A percentile compares a stretch with the other conserved stretches of the same genome.
Evolutionary conservation across 1,140 invertebrate genomes (phyloP).

Genomic region (Bombus superbus): DNA sequence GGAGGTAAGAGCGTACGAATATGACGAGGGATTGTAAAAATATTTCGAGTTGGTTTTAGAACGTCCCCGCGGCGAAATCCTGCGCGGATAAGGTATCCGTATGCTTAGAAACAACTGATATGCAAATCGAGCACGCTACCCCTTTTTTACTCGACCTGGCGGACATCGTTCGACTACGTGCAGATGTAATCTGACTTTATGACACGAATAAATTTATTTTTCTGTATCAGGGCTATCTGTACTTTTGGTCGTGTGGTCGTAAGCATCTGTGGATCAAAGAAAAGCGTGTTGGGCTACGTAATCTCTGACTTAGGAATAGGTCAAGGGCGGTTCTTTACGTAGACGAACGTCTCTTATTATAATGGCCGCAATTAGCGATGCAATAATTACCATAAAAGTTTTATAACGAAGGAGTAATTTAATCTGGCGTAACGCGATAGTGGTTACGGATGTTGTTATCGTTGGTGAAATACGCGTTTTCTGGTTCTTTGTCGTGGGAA

Average conservation of each 20-base stretch:
- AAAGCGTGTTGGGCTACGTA: background rate
- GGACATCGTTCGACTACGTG: constrained; percentile 18
- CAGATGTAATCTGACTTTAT: constrained; percentile 40
- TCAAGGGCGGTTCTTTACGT: constrained; percentile 27
- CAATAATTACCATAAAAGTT: background rate
- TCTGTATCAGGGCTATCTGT: background rate
- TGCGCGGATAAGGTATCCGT: background rate
- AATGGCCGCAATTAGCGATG: background rate
- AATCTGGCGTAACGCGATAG: background rate
- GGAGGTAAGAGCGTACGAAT: background rate
- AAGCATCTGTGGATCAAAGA: background rate
- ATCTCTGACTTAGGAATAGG: constrained; percentile 4
- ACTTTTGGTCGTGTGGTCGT: too few relatives aligned
- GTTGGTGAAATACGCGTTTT: background rate
- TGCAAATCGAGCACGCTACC: constrained; percentile 32
- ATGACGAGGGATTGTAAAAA: background rate
- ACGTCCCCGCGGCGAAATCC: background rate
- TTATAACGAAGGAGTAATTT: background rate
- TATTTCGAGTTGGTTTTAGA: background rate
- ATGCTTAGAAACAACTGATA: constrained; percentile 35
- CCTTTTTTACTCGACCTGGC: background rate
- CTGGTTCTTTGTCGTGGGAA: background rate
- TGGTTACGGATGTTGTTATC: background rate
- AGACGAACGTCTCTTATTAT: background rate
- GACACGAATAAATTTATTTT: constrained; percentile 42